Base-by-base conservation (phyloP, 1,140 invertebrate genomes). In the Drosophila tropicalis region DNA sequence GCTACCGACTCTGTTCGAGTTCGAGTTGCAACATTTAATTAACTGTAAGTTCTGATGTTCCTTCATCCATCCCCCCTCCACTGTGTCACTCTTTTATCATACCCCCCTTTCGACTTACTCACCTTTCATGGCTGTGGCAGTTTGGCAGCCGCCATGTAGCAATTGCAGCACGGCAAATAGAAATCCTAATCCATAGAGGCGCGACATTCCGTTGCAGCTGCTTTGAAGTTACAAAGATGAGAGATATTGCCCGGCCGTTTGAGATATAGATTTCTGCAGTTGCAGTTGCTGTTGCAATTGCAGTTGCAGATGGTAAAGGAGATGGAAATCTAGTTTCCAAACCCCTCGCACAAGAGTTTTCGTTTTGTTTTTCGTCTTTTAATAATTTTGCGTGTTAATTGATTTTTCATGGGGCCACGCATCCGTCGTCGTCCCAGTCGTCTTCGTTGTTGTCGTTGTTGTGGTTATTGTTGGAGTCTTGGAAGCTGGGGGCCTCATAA, bases 301-400 rank as follows among this genome's bases (percentile, higher is more conserved):
- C 29, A 58, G 41, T 32, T n/a, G 6, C 17, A 36, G 65, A 61
- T 60, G 22, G 34, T 13, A 10, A n/a, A n/a, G 25, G 17, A 54
- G 44, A 36, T 56, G 44, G 25, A 51, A 19, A 22, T 51, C 44
- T 51, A 22, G 66, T 56, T 65, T 34, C 41, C 32, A 66, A 73
- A 55, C 32, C 62, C 44, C 65, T 67, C 32, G 34, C 19, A 32
- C 51, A 44, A 62, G 39, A 62, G 51, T 57, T 62, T 62, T 62
- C 36, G 44, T 77, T 76, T 77, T 76, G 55, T 25, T 77, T 73
- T 82, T 87, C 41, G 84, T 83, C 80, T 89, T 79, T 89, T 89
- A 89, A 89, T 89, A 89, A 90, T 89, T 89, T 83, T 90, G 84
- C 84, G 84, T 89, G 84, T 89, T 89, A 89, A 89, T 89, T 89